Conservation (phyloP, 2,113 vertebrate genomes). For the Uria lomvia region DNA sequence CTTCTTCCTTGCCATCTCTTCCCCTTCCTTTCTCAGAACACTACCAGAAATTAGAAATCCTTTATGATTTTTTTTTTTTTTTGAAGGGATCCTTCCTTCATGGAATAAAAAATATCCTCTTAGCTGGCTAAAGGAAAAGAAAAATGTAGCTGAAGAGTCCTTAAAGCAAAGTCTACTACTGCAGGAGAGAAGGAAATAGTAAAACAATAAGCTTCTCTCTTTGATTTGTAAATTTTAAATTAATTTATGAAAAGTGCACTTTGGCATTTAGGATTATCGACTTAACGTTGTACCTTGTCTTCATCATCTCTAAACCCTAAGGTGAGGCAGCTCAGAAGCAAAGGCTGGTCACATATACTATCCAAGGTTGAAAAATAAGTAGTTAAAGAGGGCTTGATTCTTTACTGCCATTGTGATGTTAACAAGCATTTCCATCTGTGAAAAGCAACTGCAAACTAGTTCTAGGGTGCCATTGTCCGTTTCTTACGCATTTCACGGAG, state of each 20-base stretch:
- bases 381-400: not conserved
- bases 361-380: not conserved
- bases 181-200: not conserved
- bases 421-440: not conserved
- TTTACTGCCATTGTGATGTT: not conserved
- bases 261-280: not conserved
- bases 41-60: not conserved
- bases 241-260: not conserved
- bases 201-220: not conserved
- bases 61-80: not conserved
- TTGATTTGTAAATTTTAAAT: not conserved
- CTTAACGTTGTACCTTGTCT: not conserved
- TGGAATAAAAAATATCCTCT: not conserved
- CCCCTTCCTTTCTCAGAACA: not conserved
- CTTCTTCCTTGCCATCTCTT: not conserved
- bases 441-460: not conserved
- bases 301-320: not conserved
- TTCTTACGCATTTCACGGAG: not conserved
- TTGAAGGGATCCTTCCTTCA: not conserved
- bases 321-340: not conserved
- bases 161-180: not conserved
- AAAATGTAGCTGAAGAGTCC: not conserved
- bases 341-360: not conserved
- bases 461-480: not conserved
- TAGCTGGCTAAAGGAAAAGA: not conserved